Evolutionary conservation across 2,113 vertebrate genomes (phyloP), one percentile per base, ranked within the genome.

Genomic region (Megalops atlanticus): DNA sequence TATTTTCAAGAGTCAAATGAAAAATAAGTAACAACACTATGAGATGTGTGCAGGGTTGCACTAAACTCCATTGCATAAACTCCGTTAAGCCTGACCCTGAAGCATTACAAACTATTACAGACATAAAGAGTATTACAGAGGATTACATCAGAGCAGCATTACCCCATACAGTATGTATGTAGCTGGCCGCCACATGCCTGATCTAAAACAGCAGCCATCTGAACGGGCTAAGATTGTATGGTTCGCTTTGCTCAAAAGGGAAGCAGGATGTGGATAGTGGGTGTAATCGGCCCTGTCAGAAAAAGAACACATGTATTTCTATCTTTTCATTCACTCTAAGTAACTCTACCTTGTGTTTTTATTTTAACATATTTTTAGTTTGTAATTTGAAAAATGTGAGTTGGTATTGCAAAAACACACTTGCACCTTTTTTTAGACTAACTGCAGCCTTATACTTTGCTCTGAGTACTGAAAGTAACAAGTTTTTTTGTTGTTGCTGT

Each of bases 71-170:
- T 31, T 64, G 31, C 11, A n/a, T 64, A 64, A 64, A 64, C 54
- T 27, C 11, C 43, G 54, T 2, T n/a, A 31, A 64, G 54, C 31
- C 31, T 11, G 40, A 45, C 49, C 45, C 33, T 16, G 6, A 12
- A 1, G 12, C 8, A 3, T 80, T 74, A 31, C 78, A 72, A 43
- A 40, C 12, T 74, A 69, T 74, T 73, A 64, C 70, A 54, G 78
- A 72, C 45, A 21, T 16, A 2, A 12, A 1, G 35, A 31, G 4
- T 35, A 5, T 80, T 80, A 39, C 78, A 36, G 69, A 31, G 10
- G 49, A 69, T 80, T 80, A 74, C 78, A 80, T 80, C 78, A 80
- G 70, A 16, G 45, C 14, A 5, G 10, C 1, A 18, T 31, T 74
- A 16, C 16, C 77, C 11, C 77, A 76, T 70, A 64, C n/a, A 27